Evolutionary conservation across 2,797 vertebrate species (phyloP).

Genomic region (Scleropages formosus): DNA sequence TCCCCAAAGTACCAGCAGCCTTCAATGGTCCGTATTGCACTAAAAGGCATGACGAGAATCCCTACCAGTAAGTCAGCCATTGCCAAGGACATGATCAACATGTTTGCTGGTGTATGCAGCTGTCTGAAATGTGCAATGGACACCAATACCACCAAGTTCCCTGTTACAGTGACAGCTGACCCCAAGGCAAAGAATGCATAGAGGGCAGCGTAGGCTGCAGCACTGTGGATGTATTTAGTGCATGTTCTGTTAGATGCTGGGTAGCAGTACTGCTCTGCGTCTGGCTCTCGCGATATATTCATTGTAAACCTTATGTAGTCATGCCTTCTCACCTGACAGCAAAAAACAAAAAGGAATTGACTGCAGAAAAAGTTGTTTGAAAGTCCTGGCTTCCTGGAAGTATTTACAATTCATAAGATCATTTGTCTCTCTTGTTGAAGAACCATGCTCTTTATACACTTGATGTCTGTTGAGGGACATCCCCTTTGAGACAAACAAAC

Average conservation of each 20-base stretch:
- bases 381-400: neutral
- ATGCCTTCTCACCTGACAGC: no score
- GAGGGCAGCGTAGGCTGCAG: slow-evolving; percentile 28
- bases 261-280: slow-evolving; percentile 44
- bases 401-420: neutral
- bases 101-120: slow-evolving; percentile 71
- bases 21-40: slow-evolving; percentile 58
- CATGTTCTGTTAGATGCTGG: slow-evolving; percentile 51
- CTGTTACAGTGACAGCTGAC: slow-evolving; percentile 58
- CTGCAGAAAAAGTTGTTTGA: neutral
- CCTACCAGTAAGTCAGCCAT: slow-evolving; percentile 65
- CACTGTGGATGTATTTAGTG: slow-evolving; percentile 33
- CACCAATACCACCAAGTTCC: slow-evolving; percentile 69
- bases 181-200: slow-evolving; percentile 50
- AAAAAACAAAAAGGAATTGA: no score
- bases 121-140: slow-evolving; percentile 70
- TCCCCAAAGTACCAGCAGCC: slow-evolving; percentile 73
- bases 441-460: neutral
- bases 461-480: neutral
- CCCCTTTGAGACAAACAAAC: slow-evolving; percentile 9
- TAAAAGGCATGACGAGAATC: slow-evolving; percentile 67
- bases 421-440: neutral
- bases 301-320: neutral
- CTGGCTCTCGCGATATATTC: slow-evolving; percentile 12
- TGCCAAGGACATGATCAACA: slow-evolving; percentile 71